phyloP scores from a whole-genome alignment of 2,113 vertebrate species.

The Loxodonta africana region DNA sequence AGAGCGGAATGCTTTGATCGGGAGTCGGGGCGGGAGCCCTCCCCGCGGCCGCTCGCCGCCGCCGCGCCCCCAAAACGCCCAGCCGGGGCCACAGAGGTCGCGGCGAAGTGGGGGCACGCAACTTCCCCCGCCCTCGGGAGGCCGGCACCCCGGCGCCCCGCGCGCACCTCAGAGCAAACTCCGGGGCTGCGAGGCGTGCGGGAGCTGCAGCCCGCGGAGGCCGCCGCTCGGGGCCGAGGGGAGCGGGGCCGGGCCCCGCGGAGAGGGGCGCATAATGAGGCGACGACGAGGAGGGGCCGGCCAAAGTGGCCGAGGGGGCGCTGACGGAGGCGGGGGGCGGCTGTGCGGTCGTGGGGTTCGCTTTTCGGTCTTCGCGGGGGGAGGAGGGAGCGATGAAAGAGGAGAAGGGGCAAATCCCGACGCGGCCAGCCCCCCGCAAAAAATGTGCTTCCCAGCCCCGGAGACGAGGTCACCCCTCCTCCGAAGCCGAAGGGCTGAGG shows the following conservation, averaged over 20 bases:
- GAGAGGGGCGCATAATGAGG: conserved; percentile 68
- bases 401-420: conserved; percentile 81
- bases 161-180: conserved; percentile 73
- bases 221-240: conserved; percentile 2
- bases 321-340: conserved; percentile 24
- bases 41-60: conserved; percentile 77
- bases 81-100: conserved; percentile 74
- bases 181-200: conserved; percentile 66
- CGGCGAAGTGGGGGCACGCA: conserved; percentile 79
- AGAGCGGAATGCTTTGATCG: conserved; percentile 91
- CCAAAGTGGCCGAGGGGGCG: conserved; percentile 21
- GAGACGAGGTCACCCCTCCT: conserved; percentile 72
- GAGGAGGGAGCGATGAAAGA: conserved; percentile 58
- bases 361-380: conserved; percentile 60
- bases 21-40: conserved; percentile 86
- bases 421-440: conserved; percentile 48
- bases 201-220: conserved; percentile 51
- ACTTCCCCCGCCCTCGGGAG: conserved; percentile 79
- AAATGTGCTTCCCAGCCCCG: neutral
- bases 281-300: conserved; percentile 9
- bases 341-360: conserved; percentile 71
- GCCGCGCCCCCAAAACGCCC: conserved; percentile 65
- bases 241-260: conserved; percentile 67
- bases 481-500: conserved; percentile 54
- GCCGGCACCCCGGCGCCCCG: conserved; percentile 73